Conservation (phyloP, 2,113 vertebrate species). For the Psilopogon haemacephalus region DNA sequence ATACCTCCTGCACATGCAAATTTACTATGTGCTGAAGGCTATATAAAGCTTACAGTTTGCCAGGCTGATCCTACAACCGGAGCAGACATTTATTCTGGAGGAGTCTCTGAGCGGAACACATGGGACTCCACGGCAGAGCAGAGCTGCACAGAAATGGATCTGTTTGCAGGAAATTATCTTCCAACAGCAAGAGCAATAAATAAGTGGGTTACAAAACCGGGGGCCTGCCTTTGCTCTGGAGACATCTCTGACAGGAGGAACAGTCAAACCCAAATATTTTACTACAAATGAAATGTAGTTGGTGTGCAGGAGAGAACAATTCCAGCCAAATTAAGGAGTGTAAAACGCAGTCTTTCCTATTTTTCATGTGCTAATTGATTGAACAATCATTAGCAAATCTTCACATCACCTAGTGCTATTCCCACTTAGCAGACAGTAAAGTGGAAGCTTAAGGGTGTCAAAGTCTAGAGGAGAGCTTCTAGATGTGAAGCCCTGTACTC, state of each 20-base stretch:
- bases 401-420: background rate
- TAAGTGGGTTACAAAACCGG: slow-evolving; percentile 41
- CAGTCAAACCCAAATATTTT: background rate
- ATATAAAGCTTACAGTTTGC: slow-evolving; percentile 19
- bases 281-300: background rate
- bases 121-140: background rate
- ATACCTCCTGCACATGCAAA: slow-evolving; percentile 39
- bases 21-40: slow-evolving; percentile 43
- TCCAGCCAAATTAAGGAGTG: background rate
- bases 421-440: background rate
- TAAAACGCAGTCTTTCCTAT: background rate
- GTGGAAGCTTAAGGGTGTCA: background rate
- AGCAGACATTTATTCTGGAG: slow-evolving; percentile 11
- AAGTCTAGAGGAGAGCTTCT: background rate
- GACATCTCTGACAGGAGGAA: background rate
- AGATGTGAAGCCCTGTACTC: background rate
- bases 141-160: slow-evolving; percentile 27
- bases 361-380: background rate
- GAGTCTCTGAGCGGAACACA: background rate
- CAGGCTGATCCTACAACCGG: slow-evolving; percentile 1
- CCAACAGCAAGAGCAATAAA: slow-evolving; percentile 48
- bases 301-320: background rate
- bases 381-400: background rate
- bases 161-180: slow-evolving; percentile 61
- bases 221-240: slow-evolving; percentile 21